phyloP scores from a whole-genome alignment of 2,888 invertebrate species.

The Aphodius granarius region DNA sequence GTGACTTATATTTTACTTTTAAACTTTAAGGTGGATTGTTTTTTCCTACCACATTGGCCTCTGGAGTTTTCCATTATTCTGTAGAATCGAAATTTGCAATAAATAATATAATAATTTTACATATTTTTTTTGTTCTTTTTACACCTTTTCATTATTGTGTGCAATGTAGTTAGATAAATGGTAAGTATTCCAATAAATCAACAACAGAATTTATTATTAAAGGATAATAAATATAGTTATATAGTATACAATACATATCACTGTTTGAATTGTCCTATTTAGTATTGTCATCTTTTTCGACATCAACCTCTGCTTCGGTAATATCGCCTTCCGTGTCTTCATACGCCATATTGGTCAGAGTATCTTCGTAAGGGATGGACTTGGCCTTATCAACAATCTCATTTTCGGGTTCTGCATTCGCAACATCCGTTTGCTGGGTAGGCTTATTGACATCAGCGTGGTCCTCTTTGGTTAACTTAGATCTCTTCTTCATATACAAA shows the following conservation, averaged over 20 bases:
- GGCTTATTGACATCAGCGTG: neutral
- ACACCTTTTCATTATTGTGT: too few species aligned
- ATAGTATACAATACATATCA: too few species aligned
- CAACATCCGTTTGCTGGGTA: constrained; percentile 43
- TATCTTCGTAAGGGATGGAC: constrained; percentile 44
- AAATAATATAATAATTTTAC: too few species aligned
- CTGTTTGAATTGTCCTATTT: neutral
- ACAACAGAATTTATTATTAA: too few species aligned
- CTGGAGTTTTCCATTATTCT: too few species aligned
- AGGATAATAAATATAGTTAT: too few species aligned
- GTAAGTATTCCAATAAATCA: too few species aligned
- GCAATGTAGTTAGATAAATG: too few species aligned
- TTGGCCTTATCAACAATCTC: constrained; percentile 34
- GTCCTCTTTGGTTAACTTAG: constrained; percentile 59
- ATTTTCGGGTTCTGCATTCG: constrained; percentile 29
- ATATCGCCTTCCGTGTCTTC: constrained; percentile 43
- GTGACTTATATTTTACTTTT: too few species aligned
- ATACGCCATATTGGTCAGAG: constrained; percentile 46
- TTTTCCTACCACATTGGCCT: too few species aligned
- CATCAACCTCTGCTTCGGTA: neutral
- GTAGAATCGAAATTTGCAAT: too few species aligned
- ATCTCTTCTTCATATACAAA: constrained; percentile 62
- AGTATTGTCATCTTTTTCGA: neutral
- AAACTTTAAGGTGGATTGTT: neutral
- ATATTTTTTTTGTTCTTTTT: too few species aligned